Evolutionary conservation across 2,797 vertebrate genomes (phyloP), one percentile per base, ranked within the genome.

Genomic region (Myiothlypis chrysogaster): DNA sequence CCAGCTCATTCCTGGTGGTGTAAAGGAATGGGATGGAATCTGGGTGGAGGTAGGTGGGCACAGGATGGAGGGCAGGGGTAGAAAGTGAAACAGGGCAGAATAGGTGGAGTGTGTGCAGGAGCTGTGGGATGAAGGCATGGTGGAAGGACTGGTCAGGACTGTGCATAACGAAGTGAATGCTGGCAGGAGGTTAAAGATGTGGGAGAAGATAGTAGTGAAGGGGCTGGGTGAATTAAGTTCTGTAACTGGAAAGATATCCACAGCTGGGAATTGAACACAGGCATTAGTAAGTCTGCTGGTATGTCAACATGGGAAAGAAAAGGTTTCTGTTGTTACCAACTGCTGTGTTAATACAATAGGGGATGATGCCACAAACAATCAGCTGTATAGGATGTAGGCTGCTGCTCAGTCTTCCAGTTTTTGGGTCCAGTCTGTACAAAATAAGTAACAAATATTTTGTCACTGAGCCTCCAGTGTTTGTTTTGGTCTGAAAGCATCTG

Each of bases 31-130:
- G 55, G 34, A 9, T 68, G 37, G 34, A 73, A 20, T 14, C 5
- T 35, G 8, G 7, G 3, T 34, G 1, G 11, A 8, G 7, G 3
- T 12, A 5, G 19, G 7, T 20, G 15, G 4, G 9, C 21, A 39
- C 10, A n/a, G 21, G 5, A 7, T 59, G 7, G 21, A 63, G 43
- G 18, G 1, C 4, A 52, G 34, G 43, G 6, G 22, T 73, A 46
- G 30, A 13, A 60, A 53, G 21, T 71, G 57, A 85, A 89, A 80
- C 19, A 66, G 68, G 41, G 27, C 27, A 66, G 41, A 59, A 52
- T 13, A 1, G 1, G 32, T 16, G 17, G 10, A 64, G 8, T 7
- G 2, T 77, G 43, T 79, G 28, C 19, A 28, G 68, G 65, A 91
- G 35, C 37, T 77, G 49, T 64, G 14, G 17, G 25, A 41, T 75